Evolutionary conservation across 30 jellyfish, hydroid and myxozoan genomes (phyloP), one percentile per base, ranked within the genome.

Genomic region (Nemopilema nomurai): DNA sequence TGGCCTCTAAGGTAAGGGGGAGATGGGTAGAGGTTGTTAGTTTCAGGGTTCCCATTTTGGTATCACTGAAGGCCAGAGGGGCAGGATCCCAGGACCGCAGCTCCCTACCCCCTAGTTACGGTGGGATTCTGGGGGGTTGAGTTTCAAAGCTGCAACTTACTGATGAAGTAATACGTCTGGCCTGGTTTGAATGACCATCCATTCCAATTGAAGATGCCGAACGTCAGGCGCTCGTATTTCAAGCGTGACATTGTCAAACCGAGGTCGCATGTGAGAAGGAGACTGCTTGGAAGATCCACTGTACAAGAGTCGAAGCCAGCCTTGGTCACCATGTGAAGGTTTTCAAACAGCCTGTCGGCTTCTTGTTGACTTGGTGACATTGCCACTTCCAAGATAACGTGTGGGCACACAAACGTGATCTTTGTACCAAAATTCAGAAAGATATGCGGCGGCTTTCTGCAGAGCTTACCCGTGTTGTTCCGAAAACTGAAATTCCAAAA

Each of bases 401-500:
- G 83, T 7, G 97, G 97, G 41, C 97, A 90, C n/a, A 90, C 30
- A 74, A 90, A 90, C 64, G 30, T 31, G n/a, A 83, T 20, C 62
- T 90, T 75, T 0, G 97, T 49, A 19, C 67, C 75, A 18, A n/a
- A 71, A 21, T 82, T 71, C 18, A 90, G 83, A 76, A 28, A 90
- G 16, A 90, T 67, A 25, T 82, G 87, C 27, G 97, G 87, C 23
- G 90, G 85, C 13, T 82, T 90, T 28, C 83, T 82, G 49, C 89
- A 72, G 16, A 67, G 89, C 22, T 71, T 28, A 69, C 72, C 53
- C 27, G 69, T 18, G 0, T 17, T 57, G 1, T n/a, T 20, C 62
- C 66, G 77, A 27, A 85, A 85, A 41, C 94, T 85, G 65, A 24
- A 29, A 24, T 25, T 3, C 7, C 26, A 63, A 63, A 19, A 63